Evolutionary conservation across 1,140 invertebrate genomes (phyloP), one percentile per base, ranked within the genome.

Genomic region (Cylas formicarius): DNA sequence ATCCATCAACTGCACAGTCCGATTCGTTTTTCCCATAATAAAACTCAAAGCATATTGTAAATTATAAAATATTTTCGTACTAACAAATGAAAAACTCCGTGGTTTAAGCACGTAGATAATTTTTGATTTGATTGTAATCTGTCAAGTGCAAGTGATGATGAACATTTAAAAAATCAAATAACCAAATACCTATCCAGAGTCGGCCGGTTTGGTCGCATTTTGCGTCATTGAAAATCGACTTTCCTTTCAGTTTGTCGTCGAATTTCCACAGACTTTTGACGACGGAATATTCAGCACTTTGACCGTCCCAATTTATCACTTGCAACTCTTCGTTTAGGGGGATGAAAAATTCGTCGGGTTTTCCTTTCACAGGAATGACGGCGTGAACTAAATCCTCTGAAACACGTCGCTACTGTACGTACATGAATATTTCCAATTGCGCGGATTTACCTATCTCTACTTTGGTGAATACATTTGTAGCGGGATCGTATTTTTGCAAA

Each of bases 121-220:
- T n/a, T n/a, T n/a, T n/a, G n/a, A n/a, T n/a, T n/a, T n/a, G n/a
- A n/a, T n/a, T n/a, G n/a, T n/a, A n/a, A n/a, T n/a, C n/a, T n/a
- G n/a, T n/a, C n/a, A n/a, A n/a, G n/a, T n/a, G n/a, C n/a, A n/a
- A n/a, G n/a, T n/a, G n/a, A n/a, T n/a, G n/a, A n/a, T n/a, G n/a
- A n/a, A n/a, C n/a, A n/a, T n/a, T n/a, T n/a, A n/a, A n/a, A n/a
- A n/a, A n/a, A n/a, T n/a, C 4, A 33, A 31, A 31, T 41, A 24
- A 4, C 21, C 2, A 19, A 19, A 41, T 48, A 57, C 59, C 59
- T 21, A 50, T 50, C 76, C 82, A 90, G 3, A 92, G 66, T 32
- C 86, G 69, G 20, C 89, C 89, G 4, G 58, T 63, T 0, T 78
- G 72, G 65, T 94, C 90, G 48, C 80, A 82, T 67, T 93, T 94